Evolutionary conservation across 1,140 invertebrate genomes (phyloP), one percentile per base, ranked within the genome.

Genomic region (Polypedilum pembai): DNA sequence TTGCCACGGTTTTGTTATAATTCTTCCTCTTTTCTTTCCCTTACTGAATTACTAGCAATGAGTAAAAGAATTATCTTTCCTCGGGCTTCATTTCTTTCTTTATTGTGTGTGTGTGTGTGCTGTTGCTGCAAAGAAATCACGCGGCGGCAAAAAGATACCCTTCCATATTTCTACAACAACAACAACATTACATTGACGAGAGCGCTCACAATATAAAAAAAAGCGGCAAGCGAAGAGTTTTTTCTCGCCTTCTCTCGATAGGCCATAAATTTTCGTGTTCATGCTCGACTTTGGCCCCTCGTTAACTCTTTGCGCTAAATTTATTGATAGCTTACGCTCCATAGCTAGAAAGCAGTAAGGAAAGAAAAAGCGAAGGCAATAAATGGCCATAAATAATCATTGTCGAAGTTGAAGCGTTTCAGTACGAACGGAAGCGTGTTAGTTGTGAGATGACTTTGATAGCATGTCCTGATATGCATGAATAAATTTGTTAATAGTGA

Each of bases 401-500:
- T 56, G 45, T 56, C 45, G 45, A 56, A 56, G 45, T 56, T 56
- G 45, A n/a, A 56, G n/a, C 45, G 45, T 33, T 33, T 33, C 24
- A 33, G 45, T n/a, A 56, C 10, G 12, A 56, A 56, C 12, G 45
- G n/a, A 56, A 56, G 45, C 45, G 12, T 56, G 45, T n/a, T 12
- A 33, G 24, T 56, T 56, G 45, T 12, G 45, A 33, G 45, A n/a
- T 56, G 45, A 56, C 45, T 56, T 56, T 15, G 41, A 45, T 15
- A 12, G 41, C 12, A n/a, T 56, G n/a, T 56, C 45, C 12, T 15
- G 45, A 56, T 56, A n/a, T 56, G 45, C 45, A 56, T 56, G 45
- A 56, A 56, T 56, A 56, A 56, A 56, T 56, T 56, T 56, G 45
- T n/a, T 56, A 56, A 56, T 56, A n/a, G 45, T 56, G 45, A 56